Conservation (phyloP, 2,888 invertebrate species). For the Pachydiplax longipennis region DNA sequence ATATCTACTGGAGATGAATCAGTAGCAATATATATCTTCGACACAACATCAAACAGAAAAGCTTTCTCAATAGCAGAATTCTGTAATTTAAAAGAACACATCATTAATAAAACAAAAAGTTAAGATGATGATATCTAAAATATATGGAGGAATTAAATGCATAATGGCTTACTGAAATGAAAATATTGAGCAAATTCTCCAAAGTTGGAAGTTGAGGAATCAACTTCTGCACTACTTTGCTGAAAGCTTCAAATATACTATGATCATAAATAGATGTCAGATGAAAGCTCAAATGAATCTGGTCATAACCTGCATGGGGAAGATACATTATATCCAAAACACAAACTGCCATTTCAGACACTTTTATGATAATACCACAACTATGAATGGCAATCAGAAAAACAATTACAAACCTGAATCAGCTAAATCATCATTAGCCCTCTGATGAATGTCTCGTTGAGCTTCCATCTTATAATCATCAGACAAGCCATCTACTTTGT, state of each 20-base stretch:
- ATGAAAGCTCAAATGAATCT: conserved; percentile 92
- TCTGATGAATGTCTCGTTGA: conserved; percentile 96
- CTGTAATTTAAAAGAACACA: conserved; percentile 64
- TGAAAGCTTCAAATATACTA: conserved; percentile 99
- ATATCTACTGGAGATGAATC: conserved; percentile 99
- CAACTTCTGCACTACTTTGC: conserved; percentile 98
- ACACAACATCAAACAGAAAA: conserved; percentile 99
- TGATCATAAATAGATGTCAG: conserved; percentile 99
- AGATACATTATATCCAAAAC: conserved; percentile 8
- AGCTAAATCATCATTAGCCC: conserved; percentile 92
- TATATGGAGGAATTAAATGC: background rate
- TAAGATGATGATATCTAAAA: background rate
- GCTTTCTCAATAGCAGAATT: conserved; percentile 99
- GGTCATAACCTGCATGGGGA: conserved; percentile 68
- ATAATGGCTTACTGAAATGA: conserved; percentile 83
- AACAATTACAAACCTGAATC: conserved; percentile 71
- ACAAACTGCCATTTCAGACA: background rate
- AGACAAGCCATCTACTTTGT: conserved; percentile 98
- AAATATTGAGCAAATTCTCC: conserved; percentile 96
- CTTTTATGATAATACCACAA: background rate
- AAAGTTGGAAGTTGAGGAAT: conserved; percentile 96
- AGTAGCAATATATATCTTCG: conserved; percentile 99
- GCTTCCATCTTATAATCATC: conserved; percentile 99
- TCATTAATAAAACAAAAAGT: conserved; percentile 45
- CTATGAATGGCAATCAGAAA: no score